Evolutionary conservation across 1,140 invertebrate genomes (phyloP), one percentile per base, ranked within the genome.

Genomic region (Aphaenogaster floridana): DNA sequence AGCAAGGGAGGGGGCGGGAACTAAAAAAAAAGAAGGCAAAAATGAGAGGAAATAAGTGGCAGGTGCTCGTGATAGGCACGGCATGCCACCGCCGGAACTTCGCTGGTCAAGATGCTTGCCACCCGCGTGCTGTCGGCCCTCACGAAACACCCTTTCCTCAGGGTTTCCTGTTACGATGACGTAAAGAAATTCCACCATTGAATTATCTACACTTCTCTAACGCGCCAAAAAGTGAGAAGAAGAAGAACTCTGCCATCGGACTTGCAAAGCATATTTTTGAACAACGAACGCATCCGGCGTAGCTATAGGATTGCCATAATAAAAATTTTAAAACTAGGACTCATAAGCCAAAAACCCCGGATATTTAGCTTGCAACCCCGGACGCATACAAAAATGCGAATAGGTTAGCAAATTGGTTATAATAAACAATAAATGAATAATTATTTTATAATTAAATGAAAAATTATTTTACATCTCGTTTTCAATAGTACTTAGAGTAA

Each of bases 1-100:
- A 28, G 17, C n/a, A 36, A 69, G 45, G 39, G 48, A 66, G 48
- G 42, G 17, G 34, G 34, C n/a, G 21, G 76, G 57, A 74, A 72
- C 17, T 50, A 66, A 85, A 63, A 85, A 61, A 63, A 85, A 61
- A n/a, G 13, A n/a, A 34, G 15, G 9, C 8, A 36, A 9, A 52
- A 87, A 69, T 11, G 68, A 63, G 81, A 78, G 45, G 45, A 78
- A 54, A 50, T 68, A 78, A 86, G 36, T 71, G 64, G 80, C 86
- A 81, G 78, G 86, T 86, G 78, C 50, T 54, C 64, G 34, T 17
- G 52, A 42, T 71, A 42, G 52, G 8, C 13, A 83, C 21, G 76
- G 76, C 76, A 78, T 77, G 17, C 52, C 69, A 59, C 21, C 45
- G 5, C 48, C 9, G 57, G 57, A 81, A 72, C 76, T 59, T 59